Conservation (phyloP, 1,140 invertebrate species). For the Diorhabda sublineata region DNA sequence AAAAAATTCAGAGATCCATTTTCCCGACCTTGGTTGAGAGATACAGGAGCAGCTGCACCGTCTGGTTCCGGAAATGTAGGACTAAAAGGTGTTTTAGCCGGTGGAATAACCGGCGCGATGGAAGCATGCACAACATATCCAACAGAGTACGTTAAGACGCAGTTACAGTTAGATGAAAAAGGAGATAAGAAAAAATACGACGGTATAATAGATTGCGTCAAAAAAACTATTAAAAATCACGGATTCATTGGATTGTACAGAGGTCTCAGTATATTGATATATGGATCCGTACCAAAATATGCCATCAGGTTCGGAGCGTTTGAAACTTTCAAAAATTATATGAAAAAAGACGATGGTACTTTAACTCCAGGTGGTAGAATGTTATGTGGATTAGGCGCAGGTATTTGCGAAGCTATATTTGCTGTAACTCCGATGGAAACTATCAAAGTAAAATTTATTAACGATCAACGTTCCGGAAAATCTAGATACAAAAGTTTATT, state of each 20-base stretch:
- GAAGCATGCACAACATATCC: constrained; percentile 99
- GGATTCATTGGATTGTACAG: constrained; percentile 94
- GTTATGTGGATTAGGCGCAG: constrained; percentile 91
- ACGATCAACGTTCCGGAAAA: constrained; percentile 89
- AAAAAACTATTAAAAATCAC: constrained; percentile 83
- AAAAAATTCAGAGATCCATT: constrained; percentile 19
- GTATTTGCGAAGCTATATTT: constrained; percentile 90
- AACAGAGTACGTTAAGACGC: constrained; percentile 99
- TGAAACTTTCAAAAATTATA: constrained; percentile 82
- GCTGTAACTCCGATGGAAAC: constrained; percentile 99
- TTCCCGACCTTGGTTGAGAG: constrained; percentile 63
- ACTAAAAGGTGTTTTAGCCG: constrained; percentile 77
- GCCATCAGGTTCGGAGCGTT: constrained; percentile 97
- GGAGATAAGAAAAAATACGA: constrained; percentile 69
- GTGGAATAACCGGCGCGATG: constrained; percentile 76
- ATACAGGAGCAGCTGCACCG: constrained; percentile 64
- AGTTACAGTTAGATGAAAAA: constrained; percentile 95
- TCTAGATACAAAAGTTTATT: constrained; percentile 91
- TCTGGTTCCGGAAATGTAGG: constrained; percentile 60
- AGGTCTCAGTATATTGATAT: constrained; percentile 91
- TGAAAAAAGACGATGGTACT: constrained; percentile 76
- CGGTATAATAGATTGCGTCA: constrained; percentile 91
- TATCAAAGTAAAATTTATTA: constrained; percentile 99
- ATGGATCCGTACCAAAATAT: constrained; percentile 96
- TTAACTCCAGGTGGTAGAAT: constrained; percentile 71